Evolutionary conservation across 2,113 vertebrate genomes (phyloP).

Genomic region (Elgaria multicarinata): DNA sequence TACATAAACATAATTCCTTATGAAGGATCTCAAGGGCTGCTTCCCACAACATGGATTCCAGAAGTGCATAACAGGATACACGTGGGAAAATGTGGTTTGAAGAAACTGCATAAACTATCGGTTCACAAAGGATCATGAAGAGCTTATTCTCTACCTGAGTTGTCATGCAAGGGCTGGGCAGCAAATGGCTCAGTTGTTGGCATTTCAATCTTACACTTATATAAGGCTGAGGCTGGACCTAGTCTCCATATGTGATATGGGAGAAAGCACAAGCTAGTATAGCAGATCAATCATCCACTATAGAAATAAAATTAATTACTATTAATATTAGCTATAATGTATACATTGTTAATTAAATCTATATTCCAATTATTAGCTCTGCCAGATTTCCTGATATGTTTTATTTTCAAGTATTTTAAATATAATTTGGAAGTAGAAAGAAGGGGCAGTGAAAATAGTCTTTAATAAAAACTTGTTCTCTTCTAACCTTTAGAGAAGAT

Average conservation of each 20-base stretch:
- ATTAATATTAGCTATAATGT: not conserved
- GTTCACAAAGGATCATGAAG: not conserved
- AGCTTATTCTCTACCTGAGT: not conserved
- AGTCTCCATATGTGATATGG: not conserved
- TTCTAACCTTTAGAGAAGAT: not conserved
- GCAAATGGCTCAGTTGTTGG: not conserved
- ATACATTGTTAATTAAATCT: not conserved
- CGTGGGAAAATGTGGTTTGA: not conserved
- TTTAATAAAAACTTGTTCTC: not conserved
- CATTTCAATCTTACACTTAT: not conserved
- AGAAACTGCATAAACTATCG: not conserved
- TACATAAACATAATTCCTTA: not conserved
- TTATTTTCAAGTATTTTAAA: not conserved
- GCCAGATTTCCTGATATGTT: not conserved
- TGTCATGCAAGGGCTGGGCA: not conserved
- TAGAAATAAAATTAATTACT: not conserved
- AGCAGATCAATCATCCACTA: not conserved
- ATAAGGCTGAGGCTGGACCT: not conserved
- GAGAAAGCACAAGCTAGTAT: not conserved
- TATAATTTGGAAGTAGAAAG: not conserved
- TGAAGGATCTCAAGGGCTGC: not conserved
- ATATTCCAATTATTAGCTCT: not conserved
- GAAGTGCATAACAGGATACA: not conserved
- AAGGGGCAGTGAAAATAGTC: not conserved
- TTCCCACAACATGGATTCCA: not conserved